A percentile compares a stretch with the other conserved stretches of the same genome.
phyloP scores from a whole-genome alignment of 2,888 invertebrate species.

The Punctoribates punctum region DNA sequence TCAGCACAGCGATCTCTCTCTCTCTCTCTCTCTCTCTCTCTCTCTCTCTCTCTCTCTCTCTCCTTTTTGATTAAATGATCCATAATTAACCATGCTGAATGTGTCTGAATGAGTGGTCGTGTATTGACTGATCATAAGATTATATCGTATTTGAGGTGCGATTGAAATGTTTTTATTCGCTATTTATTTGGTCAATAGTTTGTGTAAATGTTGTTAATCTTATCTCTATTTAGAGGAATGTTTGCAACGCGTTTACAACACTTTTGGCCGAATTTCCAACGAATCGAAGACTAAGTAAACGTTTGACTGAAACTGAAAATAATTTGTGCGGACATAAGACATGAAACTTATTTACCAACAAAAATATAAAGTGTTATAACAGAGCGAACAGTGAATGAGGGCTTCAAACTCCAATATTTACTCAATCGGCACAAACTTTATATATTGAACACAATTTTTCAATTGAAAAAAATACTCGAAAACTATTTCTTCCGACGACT shows the following conservation, averaged over 20 bases:
- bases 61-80: too few relatives aligned
- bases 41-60: too few relatives aligned
- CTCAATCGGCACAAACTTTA: neutral
- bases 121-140: too few relatives aligned
- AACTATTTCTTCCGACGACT: neutral
- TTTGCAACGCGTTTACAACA: neutral
- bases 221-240: neutral
- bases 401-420: neutral
- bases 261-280: neutral
- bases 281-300: conserved; percentile 11
- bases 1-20: too few relatives aligned
- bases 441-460: neutral
- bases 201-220: neutral
- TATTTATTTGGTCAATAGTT: neutral
- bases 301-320: conserved; percentile 1
- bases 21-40: too few relatives aligned
- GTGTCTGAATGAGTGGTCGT: too few relatives aligned
- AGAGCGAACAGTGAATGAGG: neutral
- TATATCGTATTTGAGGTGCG: too few relatives aligned
- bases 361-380: neutral
- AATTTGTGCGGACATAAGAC: neutral
- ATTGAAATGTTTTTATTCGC: neutral
- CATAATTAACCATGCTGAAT: too few relatives aligned
- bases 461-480: neutral
- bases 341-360: neutral